phyloP scores from a whole-genome alignment of 2,888 invertebrate genomes.

The Synanthedon formicaeformis region DNA sequence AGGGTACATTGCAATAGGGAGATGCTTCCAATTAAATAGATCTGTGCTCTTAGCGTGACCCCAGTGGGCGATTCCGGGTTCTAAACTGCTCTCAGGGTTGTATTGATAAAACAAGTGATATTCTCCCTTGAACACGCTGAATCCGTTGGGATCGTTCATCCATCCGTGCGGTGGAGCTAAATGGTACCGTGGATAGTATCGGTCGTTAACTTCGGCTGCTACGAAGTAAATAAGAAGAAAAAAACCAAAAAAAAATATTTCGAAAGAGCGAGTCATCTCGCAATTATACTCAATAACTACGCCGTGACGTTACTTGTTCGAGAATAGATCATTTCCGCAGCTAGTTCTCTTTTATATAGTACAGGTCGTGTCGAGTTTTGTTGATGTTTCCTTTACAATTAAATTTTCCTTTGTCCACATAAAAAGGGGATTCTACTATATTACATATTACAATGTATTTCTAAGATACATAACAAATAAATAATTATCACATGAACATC shows the following conservation, averaged over 20 bases:
- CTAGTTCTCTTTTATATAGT: background rate
- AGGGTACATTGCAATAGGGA: conserved; percentile 56
- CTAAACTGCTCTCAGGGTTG: conserved; percentile 43
- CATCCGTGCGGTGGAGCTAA: conserved; percentile 46
- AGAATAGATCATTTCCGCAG: background rate
- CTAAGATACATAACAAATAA: no score
- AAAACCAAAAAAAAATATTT: background rate
- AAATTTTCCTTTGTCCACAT: no score
- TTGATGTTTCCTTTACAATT: no score
- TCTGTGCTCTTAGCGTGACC: conserved; percentile 60
- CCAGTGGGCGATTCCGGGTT: conserved; percentile 55
- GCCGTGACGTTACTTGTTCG: background rate
- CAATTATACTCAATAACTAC: background rate
- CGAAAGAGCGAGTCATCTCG: background rate
- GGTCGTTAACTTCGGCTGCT: conserved; percentile 11
- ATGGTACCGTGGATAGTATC: conserved; percentile 42
- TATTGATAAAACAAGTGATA: conserved; percentile 66
- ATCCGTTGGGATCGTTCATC: conserved; percentile 71
- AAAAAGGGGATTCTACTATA: no score
- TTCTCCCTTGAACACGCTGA: conserved; percentile 36
- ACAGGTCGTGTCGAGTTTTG: no score
- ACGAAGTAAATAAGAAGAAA: background rate
- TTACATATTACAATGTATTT: no score
- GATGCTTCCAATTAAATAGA: conserved; percentile 55
- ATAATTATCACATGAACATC: no score